Evolutionary conservation across 2,113 vertebrate genomes (phyloP).

Genomic region (Epinephelus lanceolatus): DNA sequence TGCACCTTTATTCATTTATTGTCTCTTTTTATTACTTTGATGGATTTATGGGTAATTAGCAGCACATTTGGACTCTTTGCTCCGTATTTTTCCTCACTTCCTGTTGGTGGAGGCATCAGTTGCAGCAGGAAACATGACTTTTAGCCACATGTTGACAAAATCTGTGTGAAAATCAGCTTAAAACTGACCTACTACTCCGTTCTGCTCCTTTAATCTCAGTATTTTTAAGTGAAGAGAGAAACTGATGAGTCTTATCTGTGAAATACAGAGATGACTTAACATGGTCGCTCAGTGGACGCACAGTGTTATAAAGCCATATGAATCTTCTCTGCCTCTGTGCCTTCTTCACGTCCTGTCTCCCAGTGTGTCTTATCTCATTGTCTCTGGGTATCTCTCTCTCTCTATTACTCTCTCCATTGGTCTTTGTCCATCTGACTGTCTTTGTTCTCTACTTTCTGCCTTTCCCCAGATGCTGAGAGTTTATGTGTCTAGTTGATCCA

Average conservation of each 20-base stretch:
- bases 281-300: conserved; percentile 1
- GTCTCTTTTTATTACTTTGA: neutral
- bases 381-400: conserved; percentile 20
- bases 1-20: neutral
- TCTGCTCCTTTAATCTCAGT: neutral
- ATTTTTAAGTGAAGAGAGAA: conserved; percentile 17
- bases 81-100: neutral
- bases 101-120: neutral
- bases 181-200: neutral
- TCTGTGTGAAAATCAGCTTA: neutral
- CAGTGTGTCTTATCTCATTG: conserved; percentile 32
- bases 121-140: neutral
- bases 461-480: conserved; percentile 44
- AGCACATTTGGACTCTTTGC: neutral
- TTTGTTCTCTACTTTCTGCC: conserved; percentile 44
- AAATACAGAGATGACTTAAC: conserved; percentile 15
- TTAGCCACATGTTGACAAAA: neutral
- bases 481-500: conserved; percentile 49
- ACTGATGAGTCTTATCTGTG: conserved; percentile 29
- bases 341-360: conserved; percentile 36
- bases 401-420: conserved; percentile 21
- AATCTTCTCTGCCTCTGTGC: conserved; percentile 39
- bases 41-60: neutral
- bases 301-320: conserved; percentile 26
- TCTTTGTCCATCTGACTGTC: conserved; percentile 24